phyloP scores from a whole-genome alignment of 2,113 vertebrate genomes.

The Hypocryptadius cinnamomeus region DNA sequence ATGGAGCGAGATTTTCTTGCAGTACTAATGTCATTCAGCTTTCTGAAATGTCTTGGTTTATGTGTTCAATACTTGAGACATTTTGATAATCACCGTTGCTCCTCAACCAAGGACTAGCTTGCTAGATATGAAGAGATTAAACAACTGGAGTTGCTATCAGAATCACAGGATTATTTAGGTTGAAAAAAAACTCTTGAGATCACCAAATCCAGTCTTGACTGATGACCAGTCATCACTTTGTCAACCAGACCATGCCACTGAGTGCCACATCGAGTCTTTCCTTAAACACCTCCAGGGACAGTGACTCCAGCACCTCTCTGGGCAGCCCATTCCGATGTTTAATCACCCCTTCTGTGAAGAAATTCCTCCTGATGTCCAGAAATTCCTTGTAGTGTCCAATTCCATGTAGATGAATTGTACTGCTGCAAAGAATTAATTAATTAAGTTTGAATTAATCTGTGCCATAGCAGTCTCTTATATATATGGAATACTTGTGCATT shows the following conservation, averaged over 20 bases:
- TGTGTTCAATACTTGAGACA: background rate
- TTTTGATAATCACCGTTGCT: background rate
- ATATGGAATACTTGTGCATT: background rate
- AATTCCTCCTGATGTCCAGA: background rate
- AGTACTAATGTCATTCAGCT: background rate
- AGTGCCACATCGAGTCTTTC: background rate
- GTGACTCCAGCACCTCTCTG: background rate
- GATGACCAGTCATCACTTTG: background rate
- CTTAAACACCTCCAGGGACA: background rate
- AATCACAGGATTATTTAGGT: background rate
- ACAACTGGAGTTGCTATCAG: background rate
- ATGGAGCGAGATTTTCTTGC: background rate
- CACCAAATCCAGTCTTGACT: background rate
- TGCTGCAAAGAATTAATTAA: background rate
- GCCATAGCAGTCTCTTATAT: background rate
- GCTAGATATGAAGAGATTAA: background rate
- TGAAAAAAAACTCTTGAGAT: background rate
- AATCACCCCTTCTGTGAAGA: background rate
- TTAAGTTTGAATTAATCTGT: background rate
- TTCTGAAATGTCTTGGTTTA: background rate
- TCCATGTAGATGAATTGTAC: background rate
- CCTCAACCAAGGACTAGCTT: background rate
- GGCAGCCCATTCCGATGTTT: background rate
- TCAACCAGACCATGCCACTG: background rate
- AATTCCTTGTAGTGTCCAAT: background rate